Evolutionary conservation across 2,888 invertebrate species (phyloP).

Genomic region (Spodoptera littoralis): DNA sequence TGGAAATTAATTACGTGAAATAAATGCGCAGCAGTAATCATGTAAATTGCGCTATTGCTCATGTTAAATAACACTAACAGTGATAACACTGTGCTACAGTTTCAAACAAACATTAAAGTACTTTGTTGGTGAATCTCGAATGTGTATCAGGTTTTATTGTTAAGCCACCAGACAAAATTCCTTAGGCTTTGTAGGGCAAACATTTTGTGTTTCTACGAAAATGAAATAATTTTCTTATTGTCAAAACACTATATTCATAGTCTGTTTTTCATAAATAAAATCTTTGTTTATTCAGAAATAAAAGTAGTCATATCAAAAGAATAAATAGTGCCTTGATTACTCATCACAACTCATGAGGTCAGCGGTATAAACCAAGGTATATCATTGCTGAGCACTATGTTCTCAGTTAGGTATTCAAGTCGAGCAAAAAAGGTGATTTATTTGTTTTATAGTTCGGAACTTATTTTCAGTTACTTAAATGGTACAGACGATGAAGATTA

Average conservation of each 20-base stretch:
- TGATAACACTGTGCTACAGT: slow-evolving; percentile 58
- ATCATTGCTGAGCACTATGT: no score
- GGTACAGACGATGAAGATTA: slow-evolving; percentile 80
- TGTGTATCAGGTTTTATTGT: slow-evolving; percentile 49
- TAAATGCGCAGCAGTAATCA: slow-evolving; percentile 39
- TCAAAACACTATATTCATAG: no score
- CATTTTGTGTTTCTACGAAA: not conserved
- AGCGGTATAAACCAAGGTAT: no score
- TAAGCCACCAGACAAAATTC: slow-evolving; percentile 62
- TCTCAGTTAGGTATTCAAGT: no score
- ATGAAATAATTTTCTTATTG: not conserved
- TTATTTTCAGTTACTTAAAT: slow-evolving; percentile 69
- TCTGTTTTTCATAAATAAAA: no score
- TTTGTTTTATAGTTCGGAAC: not conserved
- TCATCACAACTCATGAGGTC: no score
- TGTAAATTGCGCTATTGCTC: slow-evolving; percentile 50
- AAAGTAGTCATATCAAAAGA: no score
- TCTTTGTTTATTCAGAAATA: no score
- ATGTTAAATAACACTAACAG: slow-evolving; percentile 64
- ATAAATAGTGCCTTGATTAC: no score
- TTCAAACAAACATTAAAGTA: slow-evolving; percentile 54
- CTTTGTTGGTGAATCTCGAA: slow-evolving; percentile 27
- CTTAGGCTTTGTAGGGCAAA: slow-evolving; percentile 18
- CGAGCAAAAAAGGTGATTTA: no score
- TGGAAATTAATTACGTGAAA: slow-evolving; percentile 19